A percentile compares a stretch with the other conserved stretches of the same genome.
Conservation (phyloP, 1,140 invertebrate species). For the Druon quercuslanigerum region DNA sequence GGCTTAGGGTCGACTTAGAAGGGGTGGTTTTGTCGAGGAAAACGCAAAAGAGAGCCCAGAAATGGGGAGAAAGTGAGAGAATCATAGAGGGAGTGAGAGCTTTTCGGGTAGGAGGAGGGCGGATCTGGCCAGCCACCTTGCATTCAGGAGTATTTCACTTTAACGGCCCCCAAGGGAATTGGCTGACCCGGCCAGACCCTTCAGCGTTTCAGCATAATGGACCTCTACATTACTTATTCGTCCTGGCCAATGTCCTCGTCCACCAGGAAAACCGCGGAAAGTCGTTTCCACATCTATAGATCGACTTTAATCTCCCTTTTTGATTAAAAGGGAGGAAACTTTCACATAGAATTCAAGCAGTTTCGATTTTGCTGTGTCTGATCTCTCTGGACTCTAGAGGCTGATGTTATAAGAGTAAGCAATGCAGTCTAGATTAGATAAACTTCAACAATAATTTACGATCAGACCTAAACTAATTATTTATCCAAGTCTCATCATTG, state of each 20-base stretch:
- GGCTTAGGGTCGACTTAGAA: slow-evolving; percentile 51
- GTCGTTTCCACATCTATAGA: slow-evolving; percentile 44
- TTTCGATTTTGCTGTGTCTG: slow-evolving; percentile 7
- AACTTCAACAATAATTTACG: no score
- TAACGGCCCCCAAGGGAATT: slow-evolving; percentile 75
- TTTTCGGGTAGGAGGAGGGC: slow-evolving; percentile 47
- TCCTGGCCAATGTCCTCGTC: slow-evolving; percentile 63
- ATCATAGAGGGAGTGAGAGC: slow-evolving; percentile 41
- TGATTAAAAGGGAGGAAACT: slow-evolving; percentile 16
- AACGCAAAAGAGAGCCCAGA: neutral
- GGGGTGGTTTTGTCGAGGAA: slow-evolving; percentile 33
- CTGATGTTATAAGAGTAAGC: no score
- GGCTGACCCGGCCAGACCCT: slow-evolving; percentile 73
- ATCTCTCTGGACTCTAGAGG: no score
- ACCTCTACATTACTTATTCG: slow-evolving; percentile 75
- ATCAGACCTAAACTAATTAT: no score
- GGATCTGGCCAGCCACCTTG: slow-evolving; percentile 68
- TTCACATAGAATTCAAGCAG: slow-evolving; percentile 7
- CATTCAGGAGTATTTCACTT: slow-evolving; percentile 76
- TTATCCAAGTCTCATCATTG: no score
- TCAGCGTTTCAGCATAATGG: slow-evolving; percentile 75
- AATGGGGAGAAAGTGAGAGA: slow-evolving; percentile 47
- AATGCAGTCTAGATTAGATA: no score
- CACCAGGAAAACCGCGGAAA: slow-evolving; percentile 47
- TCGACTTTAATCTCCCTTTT: slow-evolving; percentile 23